Base-by-base conservation (phyloP, 2,888 invertebrate species). In the Euphydryas editha region DNA sequence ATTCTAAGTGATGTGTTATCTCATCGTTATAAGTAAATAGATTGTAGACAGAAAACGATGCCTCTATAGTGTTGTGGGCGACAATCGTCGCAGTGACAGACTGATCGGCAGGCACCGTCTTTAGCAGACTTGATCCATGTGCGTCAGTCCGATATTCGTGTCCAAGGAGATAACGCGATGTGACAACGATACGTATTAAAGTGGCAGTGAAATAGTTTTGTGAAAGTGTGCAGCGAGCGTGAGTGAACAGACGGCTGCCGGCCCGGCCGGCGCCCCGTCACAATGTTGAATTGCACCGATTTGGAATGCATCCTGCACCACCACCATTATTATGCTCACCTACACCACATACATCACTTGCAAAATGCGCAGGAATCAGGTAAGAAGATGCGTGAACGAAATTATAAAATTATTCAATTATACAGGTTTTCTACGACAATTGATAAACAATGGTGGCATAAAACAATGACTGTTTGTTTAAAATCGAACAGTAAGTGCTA, bases 251-350 rank as follows among this genome's bases (percentile, higher is more conserved):
- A 76, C 81, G 80, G 81, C 79, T 75, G 83, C 82, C 83, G 82
- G 75, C 72, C 70, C 70, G 79, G 70, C 81, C 85, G 83, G 84
- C 81, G 85, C 76, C 72, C 85, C 82, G 87, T 85, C 84, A 93
- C 86, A 85, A 96, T 96, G 96, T 93, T 96, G 90, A 95, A 96
- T 90, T 96, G 96, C 90, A 95, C 95, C 76, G 95, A 95, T 93
- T 93, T 95, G 92, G 95, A 95, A 92, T 96, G 96, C 92, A 95
- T 95, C 85, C 90, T 95, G 83, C 95, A 95, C 88, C 95, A 95
- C 83, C 95, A 95, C 81, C 95, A 95, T 82, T 95, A 95, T 83
- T 95, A 95, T 84, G 95, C 95, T 71, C 95, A 95, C 88, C 93
- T 95, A 78, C 95, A 95, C 83, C 95, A 95, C 84, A 92, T 95